Evolutionary conservation across 2,113 vertebrate genomes (phyloP), one percentile per base, ranked within the genome.

Genomic region (Larimichthys crocea): DNA sequence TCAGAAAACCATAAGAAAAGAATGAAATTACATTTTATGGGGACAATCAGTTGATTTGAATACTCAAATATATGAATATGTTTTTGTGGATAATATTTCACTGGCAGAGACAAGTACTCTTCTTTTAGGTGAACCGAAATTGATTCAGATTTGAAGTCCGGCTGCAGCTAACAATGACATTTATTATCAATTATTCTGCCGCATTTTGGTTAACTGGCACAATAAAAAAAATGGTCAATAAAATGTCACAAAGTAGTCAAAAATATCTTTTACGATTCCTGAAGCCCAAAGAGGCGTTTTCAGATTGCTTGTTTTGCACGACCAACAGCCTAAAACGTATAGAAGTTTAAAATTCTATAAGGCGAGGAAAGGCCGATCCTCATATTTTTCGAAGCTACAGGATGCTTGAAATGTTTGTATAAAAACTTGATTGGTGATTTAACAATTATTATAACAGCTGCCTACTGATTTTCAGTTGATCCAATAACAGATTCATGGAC

Each of bases 1-100:
- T 73, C 42, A 77, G 44, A 73, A 31, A 60, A 67, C 14, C 10
- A 26, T 20, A 62, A 52, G 31, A 57, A 53, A 61, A 61, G 14
- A 16, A 40, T 53, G 3, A 53, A 63, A 31, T 48, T 22, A n/a
- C 50, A 76, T 79, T 74, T 68, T 3, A 42, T 24, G 3, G 9
- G 46, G 14, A 61, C 3, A 64, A 67, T 40, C 42, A 40, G n/a
- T 29, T 69, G 40, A 56, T 64, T 64, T 60, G 10, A 81, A 55
- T 64, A 65, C 35, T 74, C 44, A 53, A 53, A 29, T 65, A 2
- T 52, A 20, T 22, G n/a, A 65, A 22, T 17, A 35, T 64, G 12
- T 53, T 55, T 35, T 46, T 44, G 65, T 19, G n/a, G 14, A 29
- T n/a, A 46, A 57, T 24, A 35, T n/a, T 57, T 17, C 35, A 61